Evolutionary conservation across 2,113 vertebrate genomes (phyloP), one percentile per base, ranked within the genome.

Genomic region (Tapirus terrestris): DNA sequence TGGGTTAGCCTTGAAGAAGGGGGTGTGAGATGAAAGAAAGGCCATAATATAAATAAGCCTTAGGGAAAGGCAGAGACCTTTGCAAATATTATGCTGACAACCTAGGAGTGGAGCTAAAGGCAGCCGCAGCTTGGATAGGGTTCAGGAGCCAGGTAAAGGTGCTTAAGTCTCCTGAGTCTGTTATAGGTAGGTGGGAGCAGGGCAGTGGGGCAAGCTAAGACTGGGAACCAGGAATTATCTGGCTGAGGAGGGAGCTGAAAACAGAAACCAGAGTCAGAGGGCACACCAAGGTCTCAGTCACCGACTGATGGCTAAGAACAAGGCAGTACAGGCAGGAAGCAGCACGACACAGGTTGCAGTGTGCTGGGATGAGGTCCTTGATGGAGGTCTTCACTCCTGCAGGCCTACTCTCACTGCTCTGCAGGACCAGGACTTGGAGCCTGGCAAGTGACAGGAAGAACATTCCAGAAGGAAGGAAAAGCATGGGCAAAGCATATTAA

Each of bases 311-410:
- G 27, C 14, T 27, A 61, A 58, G 53, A 53, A 6, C 8, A n/a
- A 53, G 20, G 29, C 6, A 8, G 39, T 6, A 61, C 45, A 27
- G n/a, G 65, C 2, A 43, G 12, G 65, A 53, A 18, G 33, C 43
- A 58, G 65, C 27, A 1, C 5, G 31, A 4, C 18, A 2, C 36
- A 79, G n/a, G 61, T 56, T 20, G 23, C 0, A 8, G 31, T 29
- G 16, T 3, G 21, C 70, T 1, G 1, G 6, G 36, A 9, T 33
- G 31, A 31, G 36, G 27, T 7, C 33, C 8, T 7, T 25, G 4
- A 14, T 0, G 5, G 6, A 53, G 43, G 29, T 16, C 39, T 21
- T 9, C 16, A 11, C n/a, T 75, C n/a, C 33, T 17, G 9, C 2
- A 13, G n/a, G 18, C 60, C 60, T n/a, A 39, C 3, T 4, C 5